Evolutionary conservation across 2,888 invertebrate species (phyloP), one percentile per base, ranked within the genome.

Genomic region (Monopis laevigella): DNA sequence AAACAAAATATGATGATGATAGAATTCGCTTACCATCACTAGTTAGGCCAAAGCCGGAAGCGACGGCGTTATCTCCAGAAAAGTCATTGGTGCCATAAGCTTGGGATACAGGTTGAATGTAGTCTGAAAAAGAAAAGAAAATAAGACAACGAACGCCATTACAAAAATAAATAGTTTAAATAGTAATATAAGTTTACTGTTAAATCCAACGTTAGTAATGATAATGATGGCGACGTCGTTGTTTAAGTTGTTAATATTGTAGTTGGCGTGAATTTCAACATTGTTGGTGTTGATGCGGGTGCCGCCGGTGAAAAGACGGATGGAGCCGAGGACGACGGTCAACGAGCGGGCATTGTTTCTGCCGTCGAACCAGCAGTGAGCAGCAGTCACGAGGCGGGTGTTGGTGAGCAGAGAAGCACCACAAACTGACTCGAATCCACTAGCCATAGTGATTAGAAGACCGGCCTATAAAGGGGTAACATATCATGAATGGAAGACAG

Each of bases 11-110:
- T n/a, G n/a, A n/a, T n/a, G n/a, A n/a, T n/a, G n/a, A n/a, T n/a
- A n/a, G n/a, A n/a, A n/a, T n/a, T n/a, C n/a, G 48, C 51, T 49
- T 38, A 58, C 59, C 40, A 17, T 60, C 57, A 2, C 42, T 48
- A 8, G 54, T 54, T 43, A 49, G 52, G 21, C 62, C 60, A 45
- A 51, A 62, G 18, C 62, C 62, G 39, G 55, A 54, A 19, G 57
- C 54, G 2, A 40, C 45, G 5, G 47, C 59, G 48, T 45, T 50
- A 21, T 40, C 46, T 16, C 52, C 54, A 28, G 48, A 58, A 39
- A 51, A 59, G 32, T 48, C 51, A n/a, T 8, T 13, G 18, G 45
- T 34, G 4, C 55, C 52, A 12, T 47, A 42, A 1, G 64, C 55
- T 17, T 64, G 42, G 4, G 39, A 32, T 29, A 64, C 53, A 13